phyloP scores from a whole-genome alignment of 1,140 invertebrate genomes.

The Oedothorax gibbosus region DNA sequence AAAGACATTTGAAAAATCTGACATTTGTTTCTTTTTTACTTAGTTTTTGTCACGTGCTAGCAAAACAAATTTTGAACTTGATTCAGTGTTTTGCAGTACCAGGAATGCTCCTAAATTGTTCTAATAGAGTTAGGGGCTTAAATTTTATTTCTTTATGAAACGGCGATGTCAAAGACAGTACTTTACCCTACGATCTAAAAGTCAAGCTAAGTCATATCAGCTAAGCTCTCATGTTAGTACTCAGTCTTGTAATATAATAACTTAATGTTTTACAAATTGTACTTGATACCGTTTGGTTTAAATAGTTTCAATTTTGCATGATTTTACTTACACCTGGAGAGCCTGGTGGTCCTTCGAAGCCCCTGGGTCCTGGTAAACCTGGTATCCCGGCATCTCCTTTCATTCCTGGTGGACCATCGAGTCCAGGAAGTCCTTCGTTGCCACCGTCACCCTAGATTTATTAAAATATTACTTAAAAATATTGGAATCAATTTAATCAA shows the following conservation, averaged over 20 bases:
- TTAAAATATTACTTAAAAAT: background rate
- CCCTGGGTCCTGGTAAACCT: conserved; percentile 47
- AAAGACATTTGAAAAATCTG: too few relatives aligned
- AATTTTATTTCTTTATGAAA: too few relatives aligned
- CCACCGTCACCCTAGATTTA: conserved; percentile 72
- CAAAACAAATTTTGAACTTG: too few relatives aligned
- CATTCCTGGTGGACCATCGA: conserved; percentile 81
- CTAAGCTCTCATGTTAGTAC: too few relatives aligned
- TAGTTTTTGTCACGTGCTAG: too few relatives aligned
- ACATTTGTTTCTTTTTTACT: too few relatives aligned
- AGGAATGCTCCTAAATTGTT: too few relatives aligned
- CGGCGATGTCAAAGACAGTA: too few relatives aligned
- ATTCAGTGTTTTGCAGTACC: too few relatives aligned
- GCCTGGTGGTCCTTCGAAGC: conserved; percentile 40
- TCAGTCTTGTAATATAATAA: background rate
- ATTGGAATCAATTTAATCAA: background rate
- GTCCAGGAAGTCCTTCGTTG: conserved; percentile 75
- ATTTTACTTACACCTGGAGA: conserved; percentile 40
- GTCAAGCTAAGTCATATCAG: too few relatives aligned
- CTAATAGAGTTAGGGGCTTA: too few relatives aligned
- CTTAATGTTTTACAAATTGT: background rate
- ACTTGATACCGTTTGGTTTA: background rate
- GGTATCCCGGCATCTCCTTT: conserved; percentile 47
- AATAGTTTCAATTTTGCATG: conserved; percentile 68
- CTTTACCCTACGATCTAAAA: too few relatives aligned